Evolutionary conservation across 2,797 vertebrate genomes (phyloP).

Genomic region (Dromococcyx pavoninus): DNA sequence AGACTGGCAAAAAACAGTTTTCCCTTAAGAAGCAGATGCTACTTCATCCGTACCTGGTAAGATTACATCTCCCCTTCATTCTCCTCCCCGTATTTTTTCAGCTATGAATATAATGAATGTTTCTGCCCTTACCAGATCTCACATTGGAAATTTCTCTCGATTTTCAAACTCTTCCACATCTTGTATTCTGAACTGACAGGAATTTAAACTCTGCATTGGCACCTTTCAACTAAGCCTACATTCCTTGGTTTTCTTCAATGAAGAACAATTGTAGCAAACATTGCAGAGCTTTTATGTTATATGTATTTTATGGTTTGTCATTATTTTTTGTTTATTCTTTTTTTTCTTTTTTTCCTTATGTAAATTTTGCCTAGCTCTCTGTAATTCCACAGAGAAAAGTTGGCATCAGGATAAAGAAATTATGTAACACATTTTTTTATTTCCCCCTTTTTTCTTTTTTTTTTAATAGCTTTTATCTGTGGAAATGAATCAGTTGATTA

Average conservation of each 20-base stretch:
- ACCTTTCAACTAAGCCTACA: background rate
- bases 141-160: background rate
- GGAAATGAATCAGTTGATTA: background rate
- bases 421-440: too few species aligned
- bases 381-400: background rate
- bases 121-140: background rate
- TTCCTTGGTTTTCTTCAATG: background rate
- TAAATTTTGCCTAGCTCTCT: background rate
- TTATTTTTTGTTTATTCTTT: background rate
- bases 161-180: background rate
- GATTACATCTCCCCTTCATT: background rate
- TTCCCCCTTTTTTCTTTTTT: too few species aligned
- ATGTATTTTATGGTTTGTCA: background rate
- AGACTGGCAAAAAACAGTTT: background rate
- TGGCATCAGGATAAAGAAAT: too few species aligned
- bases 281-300: background rate
- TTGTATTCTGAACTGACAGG: background rate
- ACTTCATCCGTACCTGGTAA: background rate
- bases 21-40: background rate
- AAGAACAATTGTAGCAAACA: background rate
- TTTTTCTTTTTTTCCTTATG: background rate
- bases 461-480: background rate
- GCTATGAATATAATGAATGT: background rate
- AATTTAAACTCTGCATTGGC: background rate
- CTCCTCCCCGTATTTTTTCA: background rate